phyloP scores from a whole-genome alignment of 2,797 vertebrate species.

The Crocodylus rhombifer region DNA sequence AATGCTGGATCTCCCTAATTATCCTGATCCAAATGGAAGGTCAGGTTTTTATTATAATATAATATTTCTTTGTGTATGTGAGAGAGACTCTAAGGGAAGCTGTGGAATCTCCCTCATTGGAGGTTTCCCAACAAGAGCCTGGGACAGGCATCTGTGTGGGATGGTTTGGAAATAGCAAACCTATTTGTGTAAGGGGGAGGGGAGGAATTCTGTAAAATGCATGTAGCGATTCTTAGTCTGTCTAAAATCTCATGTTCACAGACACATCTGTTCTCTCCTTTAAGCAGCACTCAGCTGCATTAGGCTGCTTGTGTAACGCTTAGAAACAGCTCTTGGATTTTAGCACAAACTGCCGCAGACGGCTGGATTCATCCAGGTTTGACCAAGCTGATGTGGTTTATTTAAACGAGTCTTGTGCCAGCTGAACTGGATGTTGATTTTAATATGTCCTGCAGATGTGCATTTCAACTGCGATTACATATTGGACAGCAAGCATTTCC shows the following conservation, averaged over 20 bases:
- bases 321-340: neutral
- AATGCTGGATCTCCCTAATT: neutral
- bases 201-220: neutral
- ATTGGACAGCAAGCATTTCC: neutral
- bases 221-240: neutral
- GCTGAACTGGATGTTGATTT: neutral
- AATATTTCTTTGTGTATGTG: neutral
- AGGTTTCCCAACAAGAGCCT: too few species aligned
- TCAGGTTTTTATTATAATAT: neutral
- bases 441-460: too few species aligned
- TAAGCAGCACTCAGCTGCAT: neutral
- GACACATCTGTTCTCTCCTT: neutral
- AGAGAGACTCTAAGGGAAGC: too few species aligned
- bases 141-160: too few species aligned
- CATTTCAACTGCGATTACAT: neutral
- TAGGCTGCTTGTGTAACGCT: neutral
- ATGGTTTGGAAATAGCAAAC: too few species aligned
- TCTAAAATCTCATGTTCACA: neutral
- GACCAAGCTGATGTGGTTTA: neutral
- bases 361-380: neutral
- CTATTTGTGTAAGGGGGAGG: too few species aligned
- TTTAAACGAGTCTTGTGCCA: neutral
- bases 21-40: neutral
- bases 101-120: too few species aligned
- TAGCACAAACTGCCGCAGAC: too few species aligned